Base-by-base conservation (phyloP, 92 coral and sea anemone genomes). In the Phenganax subtilis region DNA sequence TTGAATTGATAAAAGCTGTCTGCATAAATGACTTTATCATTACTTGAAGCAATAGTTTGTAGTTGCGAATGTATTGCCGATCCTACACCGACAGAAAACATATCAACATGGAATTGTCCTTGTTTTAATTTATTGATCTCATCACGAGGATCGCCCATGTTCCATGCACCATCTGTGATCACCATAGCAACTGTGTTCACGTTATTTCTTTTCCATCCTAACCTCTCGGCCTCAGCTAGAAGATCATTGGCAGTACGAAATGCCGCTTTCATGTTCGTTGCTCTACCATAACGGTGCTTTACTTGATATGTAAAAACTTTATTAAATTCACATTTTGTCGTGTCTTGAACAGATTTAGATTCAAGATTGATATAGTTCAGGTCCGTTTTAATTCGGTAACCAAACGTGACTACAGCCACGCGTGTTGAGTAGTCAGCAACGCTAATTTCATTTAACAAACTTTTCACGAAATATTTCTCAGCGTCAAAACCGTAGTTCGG, bases 141-240 rank as follows among this genome's bases (percentile, higher is more conserved):
- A 0, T 17, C 72, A 12, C 71, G 72, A 20, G 99, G 99, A 63
- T 88, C 85, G 16, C 89, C 90, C 55, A 20, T 60, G 80, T 93
- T 91, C 99, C 99, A 96, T 30, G 52, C 72, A 0, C 99, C 99
- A 64, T 92, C 99, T 0, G 99, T 96, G 44, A 96, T 92, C 97
- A 96, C 76, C 68, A 96, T 87, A 3, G 88, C 86, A 9, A 96
- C 99, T 10, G 99, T 96, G 53, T 96, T 93, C 14, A 96, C 96
- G 30, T 87, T 85, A 0, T 52, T 59, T 31, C 99, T 74, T 54
- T 89, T 92, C 57, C 85, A 85, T 0, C 80, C 59, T 6, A 82
- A 83, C 54, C 79, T 56, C 3, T 31, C 82, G 3, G 97, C 91
- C 44, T 73, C 84, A 51, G 89, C 81, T 55, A 96, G 56, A 0